A percentile compares a stretch with the other conserved stretches of the same genome.
These are phyloP conservation scores for Bombus balteatus DNA, from an alignment of 1,140 invertebrate genomes.

Conservation along the genomic window DNA sequence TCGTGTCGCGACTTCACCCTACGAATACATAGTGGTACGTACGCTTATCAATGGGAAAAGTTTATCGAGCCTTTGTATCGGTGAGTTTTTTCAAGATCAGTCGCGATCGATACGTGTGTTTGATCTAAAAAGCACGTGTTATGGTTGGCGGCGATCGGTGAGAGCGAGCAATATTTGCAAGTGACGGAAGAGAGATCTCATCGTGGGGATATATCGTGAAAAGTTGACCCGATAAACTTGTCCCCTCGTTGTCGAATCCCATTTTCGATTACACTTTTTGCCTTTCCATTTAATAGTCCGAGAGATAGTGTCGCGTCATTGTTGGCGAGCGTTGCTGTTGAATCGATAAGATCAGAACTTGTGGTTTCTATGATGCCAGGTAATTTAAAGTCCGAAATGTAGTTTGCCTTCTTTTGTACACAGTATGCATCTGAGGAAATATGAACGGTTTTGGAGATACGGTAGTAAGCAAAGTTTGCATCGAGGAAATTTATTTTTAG, in stretches of 20 bases:
- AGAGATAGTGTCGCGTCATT: neutral
- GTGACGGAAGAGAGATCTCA: neutral
- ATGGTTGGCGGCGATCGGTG: too few relatives aligned
- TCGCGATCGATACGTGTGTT: neutral
- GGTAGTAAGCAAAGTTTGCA: too few relatives aligned
- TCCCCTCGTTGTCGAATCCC: neutral
- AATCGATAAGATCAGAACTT: neutral
- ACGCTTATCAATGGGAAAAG: conserved; percentile 29
- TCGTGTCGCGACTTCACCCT: neutral
- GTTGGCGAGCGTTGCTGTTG: neutral
- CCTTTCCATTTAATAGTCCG: conserved; percentile 12
- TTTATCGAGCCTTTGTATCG: conserved; percentile 24
- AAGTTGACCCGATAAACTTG: neutral
- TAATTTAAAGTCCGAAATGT: conserved; percentile 1
- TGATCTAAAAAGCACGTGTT: too few relatives aligned
- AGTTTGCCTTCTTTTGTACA: too few relatives aligned
- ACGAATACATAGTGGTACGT: neutral
- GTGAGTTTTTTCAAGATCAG: conserved; percentile 36
- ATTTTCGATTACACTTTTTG: conserved; percentile 23
- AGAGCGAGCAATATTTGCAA: neutral
- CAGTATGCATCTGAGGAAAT: too few relatives aligned
- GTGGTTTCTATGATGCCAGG: neutral
- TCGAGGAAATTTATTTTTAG: too few relatives aligned
- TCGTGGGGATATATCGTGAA: neutral
- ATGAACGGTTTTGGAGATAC: too few relatives aligned